Evolutionary conservation across 1,140 invertebrate genomes (phyloP), one percentile per base, ranked within the genome.

Genomic region (Neodiprion virginianus): DNA sequence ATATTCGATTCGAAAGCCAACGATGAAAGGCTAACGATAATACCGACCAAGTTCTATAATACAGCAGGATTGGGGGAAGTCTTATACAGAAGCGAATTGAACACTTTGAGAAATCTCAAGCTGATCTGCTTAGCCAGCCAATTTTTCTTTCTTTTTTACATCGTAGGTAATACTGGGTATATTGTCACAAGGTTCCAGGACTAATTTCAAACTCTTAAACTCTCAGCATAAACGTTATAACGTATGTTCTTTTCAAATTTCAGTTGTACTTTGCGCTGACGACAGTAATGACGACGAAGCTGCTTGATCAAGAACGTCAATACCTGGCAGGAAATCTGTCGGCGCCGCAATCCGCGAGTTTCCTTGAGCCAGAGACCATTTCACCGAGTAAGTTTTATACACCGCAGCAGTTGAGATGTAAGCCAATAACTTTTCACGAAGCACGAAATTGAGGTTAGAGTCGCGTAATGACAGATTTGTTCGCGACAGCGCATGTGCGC

Each of bases 221-320:
- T 3, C 12, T 65, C 12, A 65, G 17, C 61, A 17, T 14, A 14
- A 47, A 11, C 12, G 21, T 21, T 21, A 69, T 21, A 69, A 21
- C 4, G 67, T 47, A 5, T 69, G 11, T 69, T 69, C 11, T 65
- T 65, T 21, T 14, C 12, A 65, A 65, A 40, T 85, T 90, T 53
- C 82, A 91, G 90, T 77, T 89, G 48, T 91, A 91, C 75, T 91
- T 89, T 80, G 77, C 81, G 4, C 66, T 90, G 71, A 85, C 87
- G 72, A 83, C 86, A 8, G 78, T 85, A 10, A 86, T 87, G 21
- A 85, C 89, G 71, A 85, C 82, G 1, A 82, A 75, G 1, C 80
- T 89, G 40, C 76, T 91, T 1, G 81, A 87, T 48, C 84, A 88
- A 28, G 90, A 91, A 78, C 82, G 85, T 50, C 75, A 86, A 68